These are phyloP conservation scores for Chelidonichthys spinosus DNA, from an alignment of 2,797 vertebrate species.

Conservation along the genomic window DNA sequence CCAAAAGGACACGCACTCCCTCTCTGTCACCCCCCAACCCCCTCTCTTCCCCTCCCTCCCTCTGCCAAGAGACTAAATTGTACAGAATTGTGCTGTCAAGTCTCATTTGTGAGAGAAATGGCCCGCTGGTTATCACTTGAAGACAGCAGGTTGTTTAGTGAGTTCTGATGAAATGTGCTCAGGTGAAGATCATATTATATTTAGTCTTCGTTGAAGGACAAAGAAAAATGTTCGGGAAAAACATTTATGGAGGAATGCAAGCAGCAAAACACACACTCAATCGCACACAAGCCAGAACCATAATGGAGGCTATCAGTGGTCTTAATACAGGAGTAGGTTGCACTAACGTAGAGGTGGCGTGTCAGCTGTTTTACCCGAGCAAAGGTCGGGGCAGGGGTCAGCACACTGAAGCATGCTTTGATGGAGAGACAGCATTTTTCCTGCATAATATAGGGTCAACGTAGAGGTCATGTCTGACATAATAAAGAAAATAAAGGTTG, in stretches of 20 bases:
- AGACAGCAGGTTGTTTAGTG: slow-evolving; percentile 76
- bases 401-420: neutral
- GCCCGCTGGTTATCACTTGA: slow-evolving; percentile 57
- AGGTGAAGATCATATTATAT: slow-evolving; percentile 5
- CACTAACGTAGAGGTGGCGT: slow-evolving; percentile 13
- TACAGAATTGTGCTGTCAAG: slow-evolving; percentile 77
- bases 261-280: neutral
- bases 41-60: neutral
- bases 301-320: slow-evolving; percentile 12
- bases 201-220: slow-evolving; percentile 23
- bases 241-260: neutral
- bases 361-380: slow-evolving; percentile 16
- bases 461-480: neutral
- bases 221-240: neutral
- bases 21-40: neutral
- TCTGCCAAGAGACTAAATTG: slow-evolving; percentile 72
- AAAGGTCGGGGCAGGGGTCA: slow-evolving; percentile 10
- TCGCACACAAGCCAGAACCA: neutral
- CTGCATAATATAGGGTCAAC: neutral
- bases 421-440: slow-evolving; percentile 8
- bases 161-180: slow-evolving; percentile 77
- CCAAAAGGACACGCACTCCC: slow-evolving; percentile 50
- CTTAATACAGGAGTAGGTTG: neutral
- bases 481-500: neutral
- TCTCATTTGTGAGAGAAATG: slow-evolving; percentile 65